phyloP scores from a whole-genome alignment of 2,113 vertebrate genomes.

The Phaethornis superciliosus region DNA sequence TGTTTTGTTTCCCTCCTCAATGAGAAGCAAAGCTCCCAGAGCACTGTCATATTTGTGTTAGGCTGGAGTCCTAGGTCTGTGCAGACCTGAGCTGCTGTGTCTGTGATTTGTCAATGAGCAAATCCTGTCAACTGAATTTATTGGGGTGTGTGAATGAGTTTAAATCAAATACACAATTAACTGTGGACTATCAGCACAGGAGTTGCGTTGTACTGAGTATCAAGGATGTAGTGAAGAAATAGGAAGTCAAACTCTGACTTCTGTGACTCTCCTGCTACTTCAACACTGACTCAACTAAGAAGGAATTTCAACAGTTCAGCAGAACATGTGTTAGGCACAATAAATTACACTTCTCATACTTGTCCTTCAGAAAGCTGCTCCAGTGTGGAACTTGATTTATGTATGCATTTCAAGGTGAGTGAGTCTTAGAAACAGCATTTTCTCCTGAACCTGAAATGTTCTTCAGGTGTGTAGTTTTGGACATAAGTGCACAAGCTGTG shows the following conservation, averaged over 20 bases:
- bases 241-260: background rate
- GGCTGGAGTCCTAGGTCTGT: too few relatives aligned
- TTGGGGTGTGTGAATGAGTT: background rate
- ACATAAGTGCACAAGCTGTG: background rate
- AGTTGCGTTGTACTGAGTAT: background rate
- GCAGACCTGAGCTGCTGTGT: background rate
- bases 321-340: background rate
- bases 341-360: background rate
- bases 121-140: background rate
- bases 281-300: background rate
- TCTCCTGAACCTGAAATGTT: background rate
- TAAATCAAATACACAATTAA: background rate
- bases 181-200: too few relatives aligned
- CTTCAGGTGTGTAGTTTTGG: background rate
- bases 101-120: background rate
- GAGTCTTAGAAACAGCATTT: background rate
- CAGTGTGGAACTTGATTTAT: background rate
- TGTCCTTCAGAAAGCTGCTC: background rate
- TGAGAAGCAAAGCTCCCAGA: background rate
- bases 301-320: background rate
- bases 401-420: background rate
- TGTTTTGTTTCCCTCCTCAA: background rate
- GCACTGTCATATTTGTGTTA: accelerated
- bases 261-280: background rate
- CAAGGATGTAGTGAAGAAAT: background rate